Evolutionary conservation across 2,113 vertebrate species (phyloP).

Genomic region (Toxostoma redivivum): DNA sequence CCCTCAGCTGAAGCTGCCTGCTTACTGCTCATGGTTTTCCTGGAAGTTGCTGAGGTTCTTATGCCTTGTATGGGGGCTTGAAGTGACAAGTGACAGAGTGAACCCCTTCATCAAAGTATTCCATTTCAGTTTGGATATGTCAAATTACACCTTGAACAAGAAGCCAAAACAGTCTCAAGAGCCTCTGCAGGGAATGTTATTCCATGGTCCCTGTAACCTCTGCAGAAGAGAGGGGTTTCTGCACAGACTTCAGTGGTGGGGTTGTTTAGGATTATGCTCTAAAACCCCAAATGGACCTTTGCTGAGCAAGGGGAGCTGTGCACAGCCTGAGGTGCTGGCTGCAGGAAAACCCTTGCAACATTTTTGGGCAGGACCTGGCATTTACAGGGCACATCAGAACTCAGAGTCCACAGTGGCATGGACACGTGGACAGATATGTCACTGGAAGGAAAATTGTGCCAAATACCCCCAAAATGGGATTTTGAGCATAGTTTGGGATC

Average conservation of each 20-base stretch:
- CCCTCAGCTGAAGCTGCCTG: background rate
- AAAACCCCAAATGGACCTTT: background rate
- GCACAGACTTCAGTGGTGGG: background rate
- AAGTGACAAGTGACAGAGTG: background rate
- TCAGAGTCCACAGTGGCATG: background rate
- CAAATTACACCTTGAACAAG: background rate
- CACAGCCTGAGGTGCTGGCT: rapidly evolving
- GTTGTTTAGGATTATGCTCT: background rate
- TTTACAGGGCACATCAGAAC: background rate
- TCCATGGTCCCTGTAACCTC: background rate
- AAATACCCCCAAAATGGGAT: background rate
- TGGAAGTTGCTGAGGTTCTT: background rate
- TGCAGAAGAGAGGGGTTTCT: background rate
- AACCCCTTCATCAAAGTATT: background rate
- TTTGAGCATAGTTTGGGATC: background rate
- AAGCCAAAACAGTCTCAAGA: background rate
- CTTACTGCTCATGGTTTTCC: background rate
- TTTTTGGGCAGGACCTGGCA: background rate
- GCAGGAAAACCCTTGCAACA: rapidly evolving
- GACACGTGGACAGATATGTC: background rate
- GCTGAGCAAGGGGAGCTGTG: background rate
- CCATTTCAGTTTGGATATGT: background rate
- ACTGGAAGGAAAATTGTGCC: background rate
- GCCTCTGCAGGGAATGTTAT: background rate
- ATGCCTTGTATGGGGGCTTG: background rate